Conservation (phyloP, 2,888 invertebrate genomes). For the Chouioia cunea region DNA sequence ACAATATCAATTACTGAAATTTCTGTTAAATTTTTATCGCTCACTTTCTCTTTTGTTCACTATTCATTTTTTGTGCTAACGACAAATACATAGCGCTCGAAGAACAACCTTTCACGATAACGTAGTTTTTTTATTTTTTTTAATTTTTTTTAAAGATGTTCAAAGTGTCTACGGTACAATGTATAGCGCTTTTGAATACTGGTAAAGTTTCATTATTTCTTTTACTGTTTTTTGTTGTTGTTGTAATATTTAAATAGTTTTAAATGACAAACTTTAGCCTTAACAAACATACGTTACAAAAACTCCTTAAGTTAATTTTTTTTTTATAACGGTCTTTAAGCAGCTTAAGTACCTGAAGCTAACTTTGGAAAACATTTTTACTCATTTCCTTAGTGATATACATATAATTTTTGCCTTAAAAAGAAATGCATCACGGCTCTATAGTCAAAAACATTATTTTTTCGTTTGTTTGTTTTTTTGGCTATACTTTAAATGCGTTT, state of each 20-base stretch:
- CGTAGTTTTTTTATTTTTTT: conserved; percentile 36
- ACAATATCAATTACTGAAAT: conserved; percentile 68
- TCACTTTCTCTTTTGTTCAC: conserved; percentile 34
- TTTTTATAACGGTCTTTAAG: conserved; percentile 61
- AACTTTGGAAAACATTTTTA: conserved; percentile 62
- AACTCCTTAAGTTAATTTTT: conserved; percentile 61
- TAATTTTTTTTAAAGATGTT: conserved; percentile 42
- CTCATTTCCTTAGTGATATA: conserved; percentile 49
- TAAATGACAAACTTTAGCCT: conserved; percentile 59
- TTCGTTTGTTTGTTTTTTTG: conserved; percentile 37
- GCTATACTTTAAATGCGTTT: conserved; percentile 64
- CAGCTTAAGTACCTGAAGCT: conserved; percentile 66
- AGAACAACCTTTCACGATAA: conserved; percentile 47
- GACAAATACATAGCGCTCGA: conserved; percentile 57
- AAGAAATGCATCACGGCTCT: conserved; percentile 45
- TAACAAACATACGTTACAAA: conserved; percentile 66
- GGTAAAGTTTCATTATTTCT: conserved; percentile 54
- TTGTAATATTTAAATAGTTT: conserved; percentile 48
- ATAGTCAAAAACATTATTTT: conserved; percentile 18
- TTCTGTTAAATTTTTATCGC: conserved; percentile 58
- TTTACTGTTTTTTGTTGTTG: conserved; percentile 35
- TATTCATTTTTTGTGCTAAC: conserved; percentile 58
- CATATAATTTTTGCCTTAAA: conserved; percentile 36
- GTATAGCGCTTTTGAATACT: conserved; percentile 64
- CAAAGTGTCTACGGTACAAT: conserved; percentile 53